Base-by-base conservation (phyloP, 2,888 invertebrate genomes). In the Conus canariensis region DNA sequence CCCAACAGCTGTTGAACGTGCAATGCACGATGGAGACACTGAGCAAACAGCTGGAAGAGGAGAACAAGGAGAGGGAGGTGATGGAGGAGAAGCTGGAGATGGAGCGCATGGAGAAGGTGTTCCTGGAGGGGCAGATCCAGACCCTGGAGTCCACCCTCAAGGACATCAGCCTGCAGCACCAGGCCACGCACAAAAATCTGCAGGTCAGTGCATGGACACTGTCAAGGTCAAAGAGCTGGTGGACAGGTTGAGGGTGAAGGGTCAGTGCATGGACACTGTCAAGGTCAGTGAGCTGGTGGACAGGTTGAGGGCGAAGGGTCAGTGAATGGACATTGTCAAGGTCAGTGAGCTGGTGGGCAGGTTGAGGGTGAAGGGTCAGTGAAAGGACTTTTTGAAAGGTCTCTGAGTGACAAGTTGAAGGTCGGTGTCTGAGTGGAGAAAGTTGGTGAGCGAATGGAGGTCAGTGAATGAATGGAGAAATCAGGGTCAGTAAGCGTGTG, bases 81-180 rank as follows among this genome's bases (percentile, higher is more conserved):
- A 4, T 88, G 80, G 90, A 93, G 92, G 92, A 91, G 88, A 90
- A 90, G 25, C 88, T 92, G 60, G 93, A 93, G n/a, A 91, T 90
- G 59, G 86, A 90, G 19, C 87, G 85, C 6, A 89, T 88, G 59
- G 92, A 92, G 19, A 88, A 90, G 60, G 45, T 87, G 10, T 93
- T 93, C 74, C 85, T 90, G 25, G 90, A 91, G 64, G 87, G 85
- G 30, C 91, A 90, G 60, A 82, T 82, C 4, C 64, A 85, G 77
- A 30, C 80, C 58, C 59, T 91, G 64, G 91, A 90, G 74, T 58
- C 59, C 3, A 88, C 91, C n/a, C 45, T 91, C 19, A 90, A 90
- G 60, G 90, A 91, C 64, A 88, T 91, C 83, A 74, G 82, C 7
- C 90, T 90, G n/a, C 91, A 88, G 25, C 88, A 80, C 67, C 85